phyloP scores from a whole-genome alignment of 2,888 invertebrate genomes.

The Zygogramma bicolorata region DNA sequence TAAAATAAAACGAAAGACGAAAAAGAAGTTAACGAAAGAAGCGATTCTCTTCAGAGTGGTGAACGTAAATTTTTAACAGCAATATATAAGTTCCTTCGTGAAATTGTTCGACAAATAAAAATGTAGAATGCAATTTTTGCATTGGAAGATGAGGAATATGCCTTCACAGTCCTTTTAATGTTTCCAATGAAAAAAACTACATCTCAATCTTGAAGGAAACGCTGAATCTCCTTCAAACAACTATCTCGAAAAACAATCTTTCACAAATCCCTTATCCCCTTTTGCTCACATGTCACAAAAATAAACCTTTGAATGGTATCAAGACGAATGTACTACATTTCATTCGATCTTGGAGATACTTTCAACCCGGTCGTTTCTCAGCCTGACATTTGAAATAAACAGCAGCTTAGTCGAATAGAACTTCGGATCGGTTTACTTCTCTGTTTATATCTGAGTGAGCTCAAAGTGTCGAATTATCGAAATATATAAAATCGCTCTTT shows the following conservation, averaged over 20 bases:
- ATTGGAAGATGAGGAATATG: too few relatives aligned
- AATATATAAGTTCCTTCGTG: too few relatives aligned
- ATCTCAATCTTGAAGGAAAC: not conserved
- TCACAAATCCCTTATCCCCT: constrained; percentile 28
- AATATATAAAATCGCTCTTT: not conserved
- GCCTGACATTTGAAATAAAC: constrained; percentile 38
- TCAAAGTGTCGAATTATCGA: not conserved
- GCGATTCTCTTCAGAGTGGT: too few relatives aligned
- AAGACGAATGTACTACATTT: constrained; percentile 43
- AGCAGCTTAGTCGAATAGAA: constrained; percentile 23
- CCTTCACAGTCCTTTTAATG: too few relatives aligned
- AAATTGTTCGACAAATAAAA: too few relatives aligned
- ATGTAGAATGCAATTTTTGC: too few relatives aligned
- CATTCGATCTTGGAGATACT: constrained; percentile 37
- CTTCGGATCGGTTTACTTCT: not conserved
- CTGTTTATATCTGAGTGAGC: not conserved
- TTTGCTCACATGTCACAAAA: constrained; percentile 39
- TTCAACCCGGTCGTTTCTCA: constrained; percentile 31
- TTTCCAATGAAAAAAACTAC: not conserved
- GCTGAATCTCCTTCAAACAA: not conserved
- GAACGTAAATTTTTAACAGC: too few relatives aligned
- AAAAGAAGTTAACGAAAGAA: too few relatives aligned
- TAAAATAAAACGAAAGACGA: too few relatives aligned
- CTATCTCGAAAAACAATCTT: constrained; percentile 29
- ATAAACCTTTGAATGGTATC: constrained; percentile 43